Evolutionary conservation across 2,888 invertebrate species (phyloP), one percentile per base, ranked within the genome.

Genomic region (Heliconius cydno): DNA sequence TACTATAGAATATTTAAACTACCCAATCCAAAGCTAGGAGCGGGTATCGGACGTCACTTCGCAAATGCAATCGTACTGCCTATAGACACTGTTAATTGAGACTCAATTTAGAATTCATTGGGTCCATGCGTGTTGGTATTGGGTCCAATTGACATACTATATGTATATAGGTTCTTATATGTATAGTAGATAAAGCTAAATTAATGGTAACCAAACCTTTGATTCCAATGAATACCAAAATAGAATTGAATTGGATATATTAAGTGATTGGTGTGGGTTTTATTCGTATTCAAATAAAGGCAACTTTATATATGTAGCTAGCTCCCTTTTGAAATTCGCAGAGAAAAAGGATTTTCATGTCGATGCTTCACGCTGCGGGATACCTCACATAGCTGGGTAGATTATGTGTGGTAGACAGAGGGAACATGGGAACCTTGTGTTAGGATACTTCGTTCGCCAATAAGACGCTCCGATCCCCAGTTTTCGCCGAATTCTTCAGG

Each of bases 51-150:
- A 28, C 13, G 34, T 71, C 25, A 60, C 41, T 28, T 63, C 25
- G 57, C 76, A 77, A 71, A 77, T 70, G 60, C 70, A 77, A 71
- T 70, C 70, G 41, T 41, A 52, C 28, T 70, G 41, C 70, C 25
- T 77, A 78, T 76, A 78, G 65, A 76, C n/a, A 65, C 38, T 81
- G 83, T 82, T 86, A 87, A 86, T 88, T 84, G 84, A 75, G 80
- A 81, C 81, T 84, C 74, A 85, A 88, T 88, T 87, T 87, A 86
- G 86, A 83, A 88, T 88, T 88, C 86, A 88, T 87, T 86, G 87
- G 82, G 83, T 81, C 75, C 80, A 66, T 82, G 76, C 80, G 81
- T 80, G 76, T 78, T 66, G 71, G 19, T 38, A 67, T 70, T 57
- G 75, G 65, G 34, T 25, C n/a, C 34, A 73, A 73, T 73, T 60